phyloP scores from a whole-genome alignment of 2,888 invertebrate species.

The Eilema griseolum region DNA sequence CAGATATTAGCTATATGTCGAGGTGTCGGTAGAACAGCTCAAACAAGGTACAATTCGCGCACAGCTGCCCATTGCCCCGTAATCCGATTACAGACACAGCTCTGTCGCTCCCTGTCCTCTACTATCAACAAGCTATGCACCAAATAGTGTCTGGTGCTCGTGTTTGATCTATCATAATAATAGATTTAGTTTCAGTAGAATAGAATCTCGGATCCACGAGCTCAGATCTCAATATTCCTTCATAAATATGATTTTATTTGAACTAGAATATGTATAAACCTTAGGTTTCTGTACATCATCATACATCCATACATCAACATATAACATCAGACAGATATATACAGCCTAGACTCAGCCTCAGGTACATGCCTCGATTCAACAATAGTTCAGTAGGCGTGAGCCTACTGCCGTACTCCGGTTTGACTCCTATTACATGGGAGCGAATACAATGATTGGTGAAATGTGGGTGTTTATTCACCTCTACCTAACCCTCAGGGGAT shows the following conservation, averaged over 20 bases:
- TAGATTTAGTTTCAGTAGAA: constrained; percentile 19
- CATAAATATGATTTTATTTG: background rate
- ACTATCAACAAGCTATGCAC: constrained; percentile 42
- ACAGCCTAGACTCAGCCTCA: too few relatives aligned
- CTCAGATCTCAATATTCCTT: background rate
- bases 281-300: background rate
- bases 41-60: constrained; percentile 49
- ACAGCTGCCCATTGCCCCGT: constrained; percentile 59
- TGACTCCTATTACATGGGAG: too few relatives aligned
- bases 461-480: too few relatives aligned
- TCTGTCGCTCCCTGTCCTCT: constrained; percentile 44
- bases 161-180: constrained; percentile 45
- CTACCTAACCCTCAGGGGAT: too few relatives aligned
- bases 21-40: constrained; percentile 49
- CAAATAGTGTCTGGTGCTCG: constrained; percentile 41
- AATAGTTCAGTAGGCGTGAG: too few relatives aligned
- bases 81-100: constrained; percentile 61
- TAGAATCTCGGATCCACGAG: background rate
- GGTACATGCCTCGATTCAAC: too few relatives aligned
- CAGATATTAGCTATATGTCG: constrained; percentile 62
- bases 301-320: too few relatives aligned
- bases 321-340: too few relatives aligned
- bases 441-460: too few relatives aligned
- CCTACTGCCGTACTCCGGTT: too few relatives aligned
- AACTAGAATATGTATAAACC: background rate